Evolutionary conservation across 2,797 vertebrate species (phyloP).

Genomic region (Dallia pectoralis): DNA sequence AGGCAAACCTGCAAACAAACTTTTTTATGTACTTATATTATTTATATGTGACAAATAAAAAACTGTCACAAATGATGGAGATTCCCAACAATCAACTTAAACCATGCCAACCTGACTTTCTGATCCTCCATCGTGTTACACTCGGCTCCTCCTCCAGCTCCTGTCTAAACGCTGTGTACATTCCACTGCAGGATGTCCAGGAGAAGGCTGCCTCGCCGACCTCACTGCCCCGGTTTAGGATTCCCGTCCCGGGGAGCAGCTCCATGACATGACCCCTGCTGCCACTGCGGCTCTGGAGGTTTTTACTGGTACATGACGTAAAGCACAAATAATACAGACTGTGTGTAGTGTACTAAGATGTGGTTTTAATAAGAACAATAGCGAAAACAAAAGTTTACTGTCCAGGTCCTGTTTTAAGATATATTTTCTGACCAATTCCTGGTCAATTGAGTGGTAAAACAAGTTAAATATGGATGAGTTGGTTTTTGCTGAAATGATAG

Average conservation of each 20-base stretch:
- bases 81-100: neutral
- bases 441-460: too few relatives aligned
- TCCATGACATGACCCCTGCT: constrained; percentile 28
- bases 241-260: constrained; percentile 14
- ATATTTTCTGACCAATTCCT: too few relatives aligned
- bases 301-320: constrained; percentile 32
- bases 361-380: neutral
- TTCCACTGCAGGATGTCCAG: constrained; percentile 49
- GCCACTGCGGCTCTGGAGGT: constrained; percentile 24
- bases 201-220: constrained; percentile 30
- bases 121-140: constrained; percentile 31
- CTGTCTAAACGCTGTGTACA: constrained; percentile 39
- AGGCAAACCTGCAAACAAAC: too few relatives aligned
- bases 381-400: neutral
- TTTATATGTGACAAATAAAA: too few relatives aligned
- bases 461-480: too few relatives aligned
- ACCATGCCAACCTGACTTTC: constrained; percentile 17
- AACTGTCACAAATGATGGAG: too few relatives aligned
- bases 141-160: constrained; percentile 34
- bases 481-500: too few relatives aligned
- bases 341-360: neutral
- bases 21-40: too few relatives aligned
- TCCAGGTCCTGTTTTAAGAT: too few relatives aligned
- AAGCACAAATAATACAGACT: neutral
- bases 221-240: constrained; percentile 19